Percentiles rank a stretch among this genome's conserved stretches.
phyloP scores from a whole-genome alignment of 2,113 vertebrate species.

The Daphoenositta chrysoptera region DNA sequence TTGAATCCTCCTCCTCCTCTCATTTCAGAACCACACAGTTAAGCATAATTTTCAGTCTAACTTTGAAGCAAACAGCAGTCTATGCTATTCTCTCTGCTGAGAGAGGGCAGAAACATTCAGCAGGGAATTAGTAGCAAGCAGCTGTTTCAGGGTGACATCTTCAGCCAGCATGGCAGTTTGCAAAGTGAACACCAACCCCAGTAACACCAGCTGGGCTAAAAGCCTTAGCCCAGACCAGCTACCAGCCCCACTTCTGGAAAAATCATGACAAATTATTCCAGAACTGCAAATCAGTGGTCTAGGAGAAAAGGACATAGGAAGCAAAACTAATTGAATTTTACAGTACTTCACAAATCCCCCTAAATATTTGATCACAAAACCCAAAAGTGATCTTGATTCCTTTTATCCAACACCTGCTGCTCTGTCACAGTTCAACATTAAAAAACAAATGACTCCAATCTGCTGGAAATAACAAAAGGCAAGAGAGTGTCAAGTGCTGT shows the following conservation, averaged over 20 bases:
- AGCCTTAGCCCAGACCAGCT: not conserved
- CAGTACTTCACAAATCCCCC: not conserved
- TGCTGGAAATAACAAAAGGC: conserved; percentile 55
- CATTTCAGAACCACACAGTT: not conserved
- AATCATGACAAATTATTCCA: not conserved
- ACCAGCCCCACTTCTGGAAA: not conserved
- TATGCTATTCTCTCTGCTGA: not conserved
- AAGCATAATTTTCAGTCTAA: not conserved
- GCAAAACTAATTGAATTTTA: conserved; percentile 36
- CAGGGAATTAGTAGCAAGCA: not conserved
- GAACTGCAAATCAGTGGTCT: not conserved
- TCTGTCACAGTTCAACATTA: conserved; percentile 19
- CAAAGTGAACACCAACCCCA: not conserved
- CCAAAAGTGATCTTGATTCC: not conserved
- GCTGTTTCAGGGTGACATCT: not conserved
- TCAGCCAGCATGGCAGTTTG: not conserved
- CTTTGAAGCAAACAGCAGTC: not conserved
- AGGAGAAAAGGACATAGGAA: not conserved
- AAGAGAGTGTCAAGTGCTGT: conserved; percentile 48
- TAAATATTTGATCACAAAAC: conserved; percentile 24
- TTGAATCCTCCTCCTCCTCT: not conserved
- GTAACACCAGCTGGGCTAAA: not conserved
- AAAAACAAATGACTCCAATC: conserved; percentile 16
- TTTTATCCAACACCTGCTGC: conserved; percentile 30
- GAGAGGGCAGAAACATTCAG: not conserved